phyloP scores from a whole-genome alignment of 2,888 invertebrate genomes.

The Deilephila porcellus region DNA sequence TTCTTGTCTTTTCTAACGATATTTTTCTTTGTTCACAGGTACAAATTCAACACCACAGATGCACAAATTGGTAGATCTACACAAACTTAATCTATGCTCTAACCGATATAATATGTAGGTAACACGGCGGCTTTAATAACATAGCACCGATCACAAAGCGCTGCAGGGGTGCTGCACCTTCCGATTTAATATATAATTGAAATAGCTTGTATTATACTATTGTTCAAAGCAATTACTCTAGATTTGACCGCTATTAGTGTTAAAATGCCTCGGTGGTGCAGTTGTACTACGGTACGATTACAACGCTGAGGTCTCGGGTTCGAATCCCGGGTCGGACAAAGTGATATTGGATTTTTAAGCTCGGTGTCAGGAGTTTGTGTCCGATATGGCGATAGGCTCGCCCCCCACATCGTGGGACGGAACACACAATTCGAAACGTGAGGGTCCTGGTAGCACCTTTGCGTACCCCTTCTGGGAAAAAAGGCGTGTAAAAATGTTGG shows the following conservation, averaged over 20 bases:
- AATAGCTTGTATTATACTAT: conserved; percentile 54
- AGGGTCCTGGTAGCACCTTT: no score
- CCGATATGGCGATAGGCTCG: no score
- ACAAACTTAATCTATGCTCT: conserved; percentile 27
- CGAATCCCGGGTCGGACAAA: no score
- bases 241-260: neutral
- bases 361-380: no score
- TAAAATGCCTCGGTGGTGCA: no score
- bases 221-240: neutral
- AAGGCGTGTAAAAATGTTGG: neutral
- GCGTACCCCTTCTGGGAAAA: neutral
- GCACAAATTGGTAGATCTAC: neutral
- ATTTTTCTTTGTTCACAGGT: neutral
- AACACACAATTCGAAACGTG: no score
- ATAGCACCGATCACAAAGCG: conserved; percentile 54
- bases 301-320: no score
- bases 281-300: no score
- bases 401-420: no score
- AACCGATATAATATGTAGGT: conserved; percentile 47
- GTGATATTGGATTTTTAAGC: no score
- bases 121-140: conserved; percentile 64
- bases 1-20: neutral
- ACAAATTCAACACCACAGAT: neutral
- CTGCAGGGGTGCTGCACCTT: conserved; percentile 54
- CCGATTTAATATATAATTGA: conserved; percentile 77